Evolutionary conservation across 37 sponge, comb jelly and placozoan genomes (phyloP).

Genomic region (Theonella swinhoei): DNA sequence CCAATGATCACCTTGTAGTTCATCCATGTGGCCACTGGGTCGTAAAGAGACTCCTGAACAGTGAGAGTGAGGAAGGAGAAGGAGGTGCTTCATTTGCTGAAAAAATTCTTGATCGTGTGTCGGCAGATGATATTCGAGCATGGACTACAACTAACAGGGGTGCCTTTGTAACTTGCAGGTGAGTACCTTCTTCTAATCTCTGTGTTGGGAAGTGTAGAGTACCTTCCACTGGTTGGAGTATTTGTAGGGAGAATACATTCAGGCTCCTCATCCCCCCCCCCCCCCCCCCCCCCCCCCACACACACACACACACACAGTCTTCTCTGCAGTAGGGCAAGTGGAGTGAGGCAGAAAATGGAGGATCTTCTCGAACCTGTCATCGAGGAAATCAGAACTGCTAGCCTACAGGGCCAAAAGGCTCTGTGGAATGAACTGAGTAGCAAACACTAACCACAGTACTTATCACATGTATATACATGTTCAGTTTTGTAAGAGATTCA

Average conservation of each 20-base stretch:
- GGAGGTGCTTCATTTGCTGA: conserved; percentile 10
- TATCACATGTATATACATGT: too few species aligned
- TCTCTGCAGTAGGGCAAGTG: conserved; percentile 20
- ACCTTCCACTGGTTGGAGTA: too few species aligned
- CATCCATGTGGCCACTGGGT: conserved; percentile 73
- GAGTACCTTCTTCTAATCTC: too few species aligned
- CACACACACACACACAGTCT: too few species aligned
- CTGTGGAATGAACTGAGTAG: conserved; percentile 22
- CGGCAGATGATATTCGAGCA: conserved; percentile 11
- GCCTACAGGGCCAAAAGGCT: conserved; percentile 25
- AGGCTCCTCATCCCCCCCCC: background rate
- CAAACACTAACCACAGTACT: background rate
- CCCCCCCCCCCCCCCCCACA: too few species aligned
- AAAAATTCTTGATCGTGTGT: conserved; percentile 36
- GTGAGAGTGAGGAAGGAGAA: conserved; percentile 30
- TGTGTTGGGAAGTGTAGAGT: too few species aligned
- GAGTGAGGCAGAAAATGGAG: background rate
- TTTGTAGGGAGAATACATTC: too few species aligned
- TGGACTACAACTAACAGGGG: conserved; percentile 78
- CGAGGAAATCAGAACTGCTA: conserved; percentile 9
- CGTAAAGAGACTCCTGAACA: conserved; percentile 36
- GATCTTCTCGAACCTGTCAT: background rate
- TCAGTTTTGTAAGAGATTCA: too few species aligned
- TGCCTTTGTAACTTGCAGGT: conserved; percentile 71
- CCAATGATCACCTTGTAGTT: conserved; percentile 27